Evolutionary conservation across 1,140 invertebrate genomes (phyloP).

Genomic region (Lineus longissimus): DNA sequence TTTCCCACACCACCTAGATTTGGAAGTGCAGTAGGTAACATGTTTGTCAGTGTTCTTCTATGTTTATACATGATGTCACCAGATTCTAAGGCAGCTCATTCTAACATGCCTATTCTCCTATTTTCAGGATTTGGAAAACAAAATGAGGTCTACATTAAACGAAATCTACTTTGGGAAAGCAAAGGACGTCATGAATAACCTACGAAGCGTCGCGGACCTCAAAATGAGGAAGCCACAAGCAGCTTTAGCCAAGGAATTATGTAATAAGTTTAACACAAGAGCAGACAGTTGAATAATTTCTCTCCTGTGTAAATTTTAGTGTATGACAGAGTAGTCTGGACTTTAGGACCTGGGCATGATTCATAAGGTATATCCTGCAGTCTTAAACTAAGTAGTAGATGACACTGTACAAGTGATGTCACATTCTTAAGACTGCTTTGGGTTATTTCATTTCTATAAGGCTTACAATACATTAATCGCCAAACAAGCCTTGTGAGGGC

Average conservation of each 20-base stretch:
- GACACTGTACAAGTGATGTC: not conserved
- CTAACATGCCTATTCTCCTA: too few species aligned
- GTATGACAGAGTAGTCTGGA: not conserved
- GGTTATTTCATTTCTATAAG: too few species aligned
- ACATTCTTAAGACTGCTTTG: not conserved
- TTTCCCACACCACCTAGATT: too few species aligned
- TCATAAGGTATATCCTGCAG: not conserved
- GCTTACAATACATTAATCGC: too few species aligned
- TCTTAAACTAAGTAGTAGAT: not conserved
- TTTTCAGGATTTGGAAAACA: conserved; percentile 99
- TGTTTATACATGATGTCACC: too few species aligned
- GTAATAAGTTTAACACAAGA: conserved; percentile 56
- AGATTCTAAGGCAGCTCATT: too few species aligned
- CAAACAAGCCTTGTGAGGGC: too few species aligned
- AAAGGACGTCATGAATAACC: conserved; percentile 96
- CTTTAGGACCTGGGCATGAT: not conserved
- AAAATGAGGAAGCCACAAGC: conserved; percentile 78
- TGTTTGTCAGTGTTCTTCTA: too few species aligned
- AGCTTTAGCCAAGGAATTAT: conserved; percentile 78
- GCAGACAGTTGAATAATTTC: conserved; percentile 7
- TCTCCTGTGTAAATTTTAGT: not conserved
- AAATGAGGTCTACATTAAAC: conserved; percentile 95
- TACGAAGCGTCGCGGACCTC: conserved; percentile 81
- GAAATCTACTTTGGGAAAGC: conserved; percentile 99
- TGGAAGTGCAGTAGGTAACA: too few species aligned